Evolutionary conservation across 2,797 vertebrate genomes (phyloP).

Genomic region (Anguilla anguilla): DNA sequence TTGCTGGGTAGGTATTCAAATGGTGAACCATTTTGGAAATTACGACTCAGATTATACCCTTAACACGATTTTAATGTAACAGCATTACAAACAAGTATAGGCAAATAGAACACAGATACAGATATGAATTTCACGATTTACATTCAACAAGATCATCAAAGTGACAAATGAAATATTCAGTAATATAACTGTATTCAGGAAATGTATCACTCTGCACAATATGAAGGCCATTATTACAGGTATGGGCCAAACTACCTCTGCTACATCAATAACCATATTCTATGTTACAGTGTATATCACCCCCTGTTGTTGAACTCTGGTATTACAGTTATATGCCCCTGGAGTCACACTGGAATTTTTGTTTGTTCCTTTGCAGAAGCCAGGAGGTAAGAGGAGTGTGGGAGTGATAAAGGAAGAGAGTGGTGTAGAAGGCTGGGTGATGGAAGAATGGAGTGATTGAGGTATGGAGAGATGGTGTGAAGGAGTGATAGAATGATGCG

Average conservation of each 20-base stretch:
- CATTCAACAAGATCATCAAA: neutral
- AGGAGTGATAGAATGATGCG: no score
- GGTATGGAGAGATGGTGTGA: no score
- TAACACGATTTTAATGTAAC: neutral
- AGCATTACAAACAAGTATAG: neutral
- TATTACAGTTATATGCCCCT: no score
- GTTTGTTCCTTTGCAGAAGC: neutral
- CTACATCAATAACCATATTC: neutral
- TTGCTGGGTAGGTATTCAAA: neutral
- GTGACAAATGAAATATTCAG: neutral
- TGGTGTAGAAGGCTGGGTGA: no score
- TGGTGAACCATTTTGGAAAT: neutral
- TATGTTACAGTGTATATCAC: neutral
- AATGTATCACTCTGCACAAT: neutral
- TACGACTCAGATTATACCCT: neutral
- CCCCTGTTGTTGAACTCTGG: neutral
- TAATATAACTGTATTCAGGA: constrained; percentile 3
- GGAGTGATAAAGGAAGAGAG: neutral
- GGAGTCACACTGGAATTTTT: neutral
- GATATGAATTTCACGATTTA: neutral
- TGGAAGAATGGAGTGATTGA: no score
- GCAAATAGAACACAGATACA: neutral
- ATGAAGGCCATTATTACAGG: neutral
- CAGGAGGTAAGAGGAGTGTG: no score
- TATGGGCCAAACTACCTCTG: neutral